A percentile compares a stretch with the other conserved stretches of the same genome.
phyloP scores from a whole-genome alignment of 2,113 vertebrate genomes.

The Diadophis punctatus region DNA sequence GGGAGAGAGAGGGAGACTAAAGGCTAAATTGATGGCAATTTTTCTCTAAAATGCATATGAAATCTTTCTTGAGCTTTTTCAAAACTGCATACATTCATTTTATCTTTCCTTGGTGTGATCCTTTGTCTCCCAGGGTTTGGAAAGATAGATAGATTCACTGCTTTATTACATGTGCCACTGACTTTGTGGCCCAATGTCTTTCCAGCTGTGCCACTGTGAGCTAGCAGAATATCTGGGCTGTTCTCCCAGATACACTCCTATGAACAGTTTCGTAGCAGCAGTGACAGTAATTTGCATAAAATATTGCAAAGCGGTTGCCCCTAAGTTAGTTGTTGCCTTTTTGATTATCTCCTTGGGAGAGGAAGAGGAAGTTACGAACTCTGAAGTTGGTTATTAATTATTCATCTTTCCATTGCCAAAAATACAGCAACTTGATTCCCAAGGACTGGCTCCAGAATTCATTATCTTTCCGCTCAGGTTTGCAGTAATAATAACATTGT shows the following conservation, averaged over 20 bases:
- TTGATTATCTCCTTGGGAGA: constrained; percentile 55
- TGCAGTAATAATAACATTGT: constrained; percentile 62
- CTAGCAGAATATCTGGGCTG: constrained; percentile 15
- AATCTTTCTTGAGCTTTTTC: not conserved
- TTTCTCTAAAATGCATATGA: not conserved
- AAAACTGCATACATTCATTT: not conserved
- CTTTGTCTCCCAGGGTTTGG: not conserved
- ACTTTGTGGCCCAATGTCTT: constrained; percentile 5
- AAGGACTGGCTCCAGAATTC: constrained; percentile 59
- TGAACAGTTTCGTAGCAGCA: constrained; percentile 45
- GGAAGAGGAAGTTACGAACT: constrained; percentile 58
- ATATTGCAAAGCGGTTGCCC: constrained; percentile 41
- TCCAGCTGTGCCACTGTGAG: constrained; percentile 31
- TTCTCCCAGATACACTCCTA: constrained; percentile 21
- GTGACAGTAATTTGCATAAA: constrained; percentile 47
- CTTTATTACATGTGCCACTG: not conserved
- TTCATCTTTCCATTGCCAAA: constrained; percentile 55
- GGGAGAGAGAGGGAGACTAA: too few relatives aligned
- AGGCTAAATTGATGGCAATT: not conserved
- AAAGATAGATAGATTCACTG: not conserved
- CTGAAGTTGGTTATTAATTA: constrained; percentile 64
- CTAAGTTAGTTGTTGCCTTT: constrained; percentile 53
- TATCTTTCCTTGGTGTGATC: not conserved
- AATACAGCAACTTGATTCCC: constrained; percentile 54
- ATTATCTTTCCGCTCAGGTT: constrained; percentile 59